Base-by-base conservation (phyloP, 2,888 invertebrate genomes). In the Vesta saturnalis region DNA sequence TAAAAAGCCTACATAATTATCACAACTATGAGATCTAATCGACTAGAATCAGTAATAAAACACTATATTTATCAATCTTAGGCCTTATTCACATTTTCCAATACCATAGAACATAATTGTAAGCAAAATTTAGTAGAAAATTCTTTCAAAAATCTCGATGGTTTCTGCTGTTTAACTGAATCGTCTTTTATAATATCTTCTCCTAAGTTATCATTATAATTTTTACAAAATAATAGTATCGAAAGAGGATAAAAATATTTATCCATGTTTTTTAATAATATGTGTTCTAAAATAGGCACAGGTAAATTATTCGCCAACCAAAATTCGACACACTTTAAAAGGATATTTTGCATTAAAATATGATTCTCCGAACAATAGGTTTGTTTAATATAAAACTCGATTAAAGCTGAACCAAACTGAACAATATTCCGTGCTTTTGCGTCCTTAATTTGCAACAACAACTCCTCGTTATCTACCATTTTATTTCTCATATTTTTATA, bases 111-210 rank as follows among this genome's bases (percentile, higher is more conserved):
- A 78, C 85, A 85, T 58, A 85, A 74, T 72, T 85, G 83, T 72
- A 85, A 79, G 76, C 85, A 85, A 79, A 85, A 85, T 77, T 85
- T 85, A 5, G 84, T 84, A 3, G 84, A 84, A 74, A 85, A 83
- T 68, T 85, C 82, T 74, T 84, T 84, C 49, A 85, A 73, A 76
- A 85, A 85, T 47, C 81, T 79, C 6, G 82, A 83, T n/a, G 83
- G 83, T 62, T 78, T 81, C 18, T 80, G 74, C 43, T 78, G 77
- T 54, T 74, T 69, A n/a, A 73, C 69, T 6, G 74, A 69, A 22
- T 77, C 77, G 19, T 77, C 76, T 64, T 77, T 74, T n/a, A 79
- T 76, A 64, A 81, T 77, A 56, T 81, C 82, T 47, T 83, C 82
- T 3, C 80, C 81, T 19, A 79, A 71, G 71, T 79, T 80, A 70